A percentile compares a stretch with the other conserved stretches of the same genome.
Evolutionary conservation across 2,888 invertebrate species (phyloP).

Genomic region (Globia sparganii): DNA sequence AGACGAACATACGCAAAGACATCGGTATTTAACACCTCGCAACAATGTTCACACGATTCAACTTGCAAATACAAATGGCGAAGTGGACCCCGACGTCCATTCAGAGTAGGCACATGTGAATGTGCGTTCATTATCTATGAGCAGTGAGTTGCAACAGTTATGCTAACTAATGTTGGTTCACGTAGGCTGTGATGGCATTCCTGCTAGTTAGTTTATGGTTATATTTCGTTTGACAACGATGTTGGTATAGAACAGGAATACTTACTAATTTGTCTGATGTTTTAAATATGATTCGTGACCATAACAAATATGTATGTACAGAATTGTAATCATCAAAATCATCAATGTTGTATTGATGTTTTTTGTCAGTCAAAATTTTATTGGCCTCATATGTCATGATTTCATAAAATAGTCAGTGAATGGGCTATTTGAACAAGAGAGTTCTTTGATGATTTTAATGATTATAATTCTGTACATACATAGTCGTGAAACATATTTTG

Average conservation of each 20-base stretch:
- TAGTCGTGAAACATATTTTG: background rate
- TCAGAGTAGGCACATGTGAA: constrained; percentile 52
- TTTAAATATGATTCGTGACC: background rate
- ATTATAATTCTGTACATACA: no score
- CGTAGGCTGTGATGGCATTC: constrained; percentile 30
- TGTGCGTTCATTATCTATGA: constrained; percentile 45
- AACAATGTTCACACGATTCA: constrained; percentile 54
- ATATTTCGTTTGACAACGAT: background rate
- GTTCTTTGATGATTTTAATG: no score
- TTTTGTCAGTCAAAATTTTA: background rate
- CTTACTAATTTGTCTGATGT: no score
- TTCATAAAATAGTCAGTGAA: no score
- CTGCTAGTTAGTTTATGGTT: constrained; percentile 5
- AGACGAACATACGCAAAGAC: background rate
- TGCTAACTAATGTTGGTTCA: constrained; percentile 35
- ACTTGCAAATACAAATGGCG: constrained; percentile 52
- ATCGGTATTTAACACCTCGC: constrained; percentile 22
- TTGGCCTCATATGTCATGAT: background rate
- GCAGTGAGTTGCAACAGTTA: constrained; percentile 30
- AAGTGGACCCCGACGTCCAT: constrained; percentile 23
- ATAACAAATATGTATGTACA: background rate
- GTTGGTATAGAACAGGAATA: background rate
- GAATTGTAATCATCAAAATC: background rate
- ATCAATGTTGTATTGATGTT: no score
- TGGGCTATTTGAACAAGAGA: no score